phyloP scores from a whole-genome alignment of 2,797 vertebrate genomes.

The Loris lydekkerianus region DNA sequence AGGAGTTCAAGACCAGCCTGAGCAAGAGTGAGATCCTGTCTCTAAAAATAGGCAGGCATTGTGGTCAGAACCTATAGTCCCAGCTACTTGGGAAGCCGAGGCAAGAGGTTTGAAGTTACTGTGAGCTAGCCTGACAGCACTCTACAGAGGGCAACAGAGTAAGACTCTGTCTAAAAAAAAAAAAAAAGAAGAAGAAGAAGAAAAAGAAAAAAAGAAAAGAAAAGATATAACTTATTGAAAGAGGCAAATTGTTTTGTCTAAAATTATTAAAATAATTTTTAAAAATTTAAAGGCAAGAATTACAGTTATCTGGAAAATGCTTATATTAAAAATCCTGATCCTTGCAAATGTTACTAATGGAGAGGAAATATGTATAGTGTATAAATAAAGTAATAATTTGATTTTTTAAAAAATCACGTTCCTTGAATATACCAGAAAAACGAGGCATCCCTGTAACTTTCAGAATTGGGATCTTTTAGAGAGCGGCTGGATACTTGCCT shows the following conservation, averaged over 20 bases:
- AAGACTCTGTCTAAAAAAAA: too few species aligned
- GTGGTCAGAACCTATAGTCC: too few species aligned
- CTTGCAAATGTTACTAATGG: not conserved
- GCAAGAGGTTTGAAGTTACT: too few species aligned
- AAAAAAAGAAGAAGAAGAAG: too few species aligned
- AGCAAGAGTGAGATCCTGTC: too few species aligned
- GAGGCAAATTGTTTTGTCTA: conserved; percentile 3
- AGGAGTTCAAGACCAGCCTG: too few species aligned
- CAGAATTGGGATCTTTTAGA: not conserved
- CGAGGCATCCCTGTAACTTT: not conserved
- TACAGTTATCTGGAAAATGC: not conserved
- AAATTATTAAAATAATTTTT: conserved; percentile 35
- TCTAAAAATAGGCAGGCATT: too few species aligned
- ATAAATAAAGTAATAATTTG: too few species aligned
- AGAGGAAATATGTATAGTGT: too few species aligned
- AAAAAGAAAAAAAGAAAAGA: not conserved
- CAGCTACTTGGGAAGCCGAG: too few species aligned
- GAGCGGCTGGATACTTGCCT: not conserved
- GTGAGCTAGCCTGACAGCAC: too few species aligned
- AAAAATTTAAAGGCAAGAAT: conserved; percentile 10
- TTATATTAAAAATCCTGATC: not conserved
- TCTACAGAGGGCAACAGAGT: too few species aligned
- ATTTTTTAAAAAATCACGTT: not conserved
- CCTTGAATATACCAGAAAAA: not conserved
- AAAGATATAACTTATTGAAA: not conserved